phyloP scores from a whole-genome alignment of 1,140 invertebrate genomes.

The Hyles euphorbiae region DNA sequence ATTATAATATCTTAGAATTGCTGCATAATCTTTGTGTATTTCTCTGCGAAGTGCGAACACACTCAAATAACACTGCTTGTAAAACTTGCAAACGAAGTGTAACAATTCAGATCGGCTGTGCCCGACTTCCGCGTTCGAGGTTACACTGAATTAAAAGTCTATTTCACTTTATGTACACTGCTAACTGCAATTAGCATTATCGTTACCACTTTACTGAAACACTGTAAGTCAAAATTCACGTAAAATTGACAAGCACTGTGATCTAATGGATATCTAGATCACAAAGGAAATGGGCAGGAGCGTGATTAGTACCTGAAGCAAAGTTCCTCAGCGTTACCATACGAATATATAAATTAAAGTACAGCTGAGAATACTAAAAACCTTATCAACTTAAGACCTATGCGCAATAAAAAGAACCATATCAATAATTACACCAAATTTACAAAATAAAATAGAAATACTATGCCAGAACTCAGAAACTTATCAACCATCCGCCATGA shows the following conservation, averaged over 20 bases:
- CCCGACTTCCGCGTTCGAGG: slow-evolving; percentile 34
- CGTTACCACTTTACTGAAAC: neutral
- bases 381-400: too few relatives aligned
- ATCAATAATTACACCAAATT: too few relatives aligned
- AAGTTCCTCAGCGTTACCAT: slow-evolving; percentile 3
- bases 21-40: too few relatives aligned
- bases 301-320: slow-evolving; percentile 32
- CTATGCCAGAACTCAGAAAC: neutral
- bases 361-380: too few relatives aligned
- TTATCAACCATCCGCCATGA: slow-evolving; percentile 4
- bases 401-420: too few relatives aligned
- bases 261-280: slow-evolving; percentile 33
- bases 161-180: slow-evolving; percentile 9
- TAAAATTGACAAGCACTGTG: slow-evolving; percentile 16
- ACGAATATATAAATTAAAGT: neutral
- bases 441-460: neutral
- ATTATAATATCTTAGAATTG: slow-evolving; percentile 3
- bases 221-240: slow-evolving; percentile 10
- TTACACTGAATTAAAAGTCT: slow-evolving; percentile 16
- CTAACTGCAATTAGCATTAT: slow-evolving; percentile 6
- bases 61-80: slow-evolving; percentile 6
- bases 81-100: slow-evolving; percentile 1
- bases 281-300: slow-evolving; percentile 43
- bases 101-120: slow-evolving; percentile 16
- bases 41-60: too few relatives aligned